Evolutionary conservation across 2,113 vertebrate species (phyloP).

Genomic region (Nyctereutes procyonoides): DNA sequence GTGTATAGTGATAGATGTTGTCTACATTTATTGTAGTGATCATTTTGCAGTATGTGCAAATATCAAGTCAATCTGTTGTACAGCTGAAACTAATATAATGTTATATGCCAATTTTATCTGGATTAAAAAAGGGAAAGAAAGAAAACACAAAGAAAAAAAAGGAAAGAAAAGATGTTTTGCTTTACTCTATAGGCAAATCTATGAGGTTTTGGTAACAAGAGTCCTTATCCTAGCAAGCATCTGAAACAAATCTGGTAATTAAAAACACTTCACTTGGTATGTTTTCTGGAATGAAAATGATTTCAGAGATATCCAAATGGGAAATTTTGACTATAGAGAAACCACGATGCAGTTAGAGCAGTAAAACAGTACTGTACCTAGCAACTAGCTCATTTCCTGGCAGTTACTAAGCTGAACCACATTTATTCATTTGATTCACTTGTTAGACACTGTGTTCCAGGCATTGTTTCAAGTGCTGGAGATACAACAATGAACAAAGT

Average conservation of each 20-base stretch:
- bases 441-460: background rate
- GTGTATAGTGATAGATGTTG: background rate
- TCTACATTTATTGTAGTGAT: background rate
- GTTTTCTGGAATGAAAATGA: slow-evolving; percentile 53
- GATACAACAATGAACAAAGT: background rate
- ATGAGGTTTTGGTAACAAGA: background rate
- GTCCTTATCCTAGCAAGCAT: background rate
- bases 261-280: background rate
- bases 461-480: background rate
- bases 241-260: slow-evolving; percentile 4
- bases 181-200: background rate
- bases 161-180: background rate
- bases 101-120: background rate
- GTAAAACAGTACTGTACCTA: background rate
- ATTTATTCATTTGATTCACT: background rate
- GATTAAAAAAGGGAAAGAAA: background rate
- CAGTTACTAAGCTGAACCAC: background rate
- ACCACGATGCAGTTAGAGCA: background rate
- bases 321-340: background rate
- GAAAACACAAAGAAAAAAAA: background rate
- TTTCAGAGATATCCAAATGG: slow-evolving; percentile 6
- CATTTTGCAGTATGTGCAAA: background rate
- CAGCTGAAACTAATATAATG: background rate
- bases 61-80: background rate
- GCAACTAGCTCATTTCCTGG: background rate